Base-by-base conservation (phyloP, 2,797 vertebrate species). In the Protonibea diacanthus region DNA sequence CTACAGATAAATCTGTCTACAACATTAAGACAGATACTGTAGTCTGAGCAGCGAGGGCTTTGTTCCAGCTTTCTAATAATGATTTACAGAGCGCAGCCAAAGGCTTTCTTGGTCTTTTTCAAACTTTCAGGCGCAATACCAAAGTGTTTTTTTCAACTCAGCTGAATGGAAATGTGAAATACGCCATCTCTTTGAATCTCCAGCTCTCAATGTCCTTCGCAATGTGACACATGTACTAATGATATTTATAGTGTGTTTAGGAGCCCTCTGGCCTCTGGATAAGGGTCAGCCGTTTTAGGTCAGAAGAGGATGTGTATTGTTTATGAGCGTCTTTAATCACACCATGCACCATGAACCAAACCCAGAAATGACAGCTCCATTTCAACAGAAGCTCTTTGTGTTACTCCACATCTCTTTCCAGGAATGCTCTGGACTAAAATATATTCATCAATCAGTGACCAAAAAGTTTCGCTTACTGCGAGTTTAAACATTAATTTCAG, bases 221-320 rank as follows among this genome's bases (percentile, higher is more conserved):
- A 53, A 48, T 47, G 14, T 68, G 51, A 55, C 15, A 68, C 7
- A 0, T 29, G 47, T 27, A 44, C 48, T 52, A 21, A 75, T 23
- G 5, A 1, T 49, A 47, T 67, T 55, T 73, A 45, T 40, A 3
- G 15, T 47, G 40, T 57, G 49, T 74, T 72, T 68, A 13, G 44
- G 18, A 77, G 33, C 25, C 59, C 15, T 49, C 44, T 21, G 15
- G n/a, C 2, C 33, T 25, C 27, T 73, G 27, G 25, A 57, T 12
- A 62, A 60, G 59, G 51, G 27, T 76, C 68, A 66, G 38, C 38
- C 8, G 40, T 56, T 80, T 61, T 47, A 65, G 48, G 69, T 60
- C 15, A 76, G 23, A 44, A 13, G 18, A 60, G 27, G 63, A 73
- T 48, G 48, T 48, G 47, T 70, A 60, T 40, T 70, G 59, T 60